Base-by-base conservation (phyloP, 2,113 vertebrate genomes). In the Nipponia nippon region DNA sequence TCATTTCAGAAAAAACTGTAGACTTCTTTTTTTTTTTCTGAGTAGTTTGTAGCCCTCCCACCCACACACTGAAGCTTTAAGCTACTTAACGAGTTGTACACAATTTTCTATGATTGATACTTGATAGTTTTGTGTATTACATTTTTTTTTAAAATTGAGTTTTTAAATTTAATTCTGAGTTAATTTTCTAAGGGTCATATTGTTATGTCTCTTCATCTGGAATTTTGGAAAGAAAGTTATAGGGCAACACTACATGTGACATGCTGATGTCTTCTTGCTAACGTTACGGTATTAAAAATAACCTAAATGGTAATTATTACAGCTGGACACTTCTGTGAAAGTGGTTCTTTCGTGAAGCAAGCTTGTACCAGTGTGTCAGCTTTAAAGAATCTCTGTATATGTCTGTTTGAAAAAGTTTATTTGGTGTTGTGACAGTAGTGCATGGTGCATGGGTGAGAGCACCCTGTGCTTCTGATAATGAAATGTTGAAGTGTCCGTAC, bases 401-500 rank as follows among this genome's bases (percentile, higher is more conserved):
- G 8, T 36, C 30, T 22, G 18, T 32, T 13, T 30, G 46, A 38
- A 32, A 5, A 11, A 38, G 53, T 14, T 86, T 27, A 1, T 59
- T 66, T 82, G 58, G 5, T 56, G n/a, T 3, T 38, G 17, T 16
- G 55, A 10, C 22, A 30, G 69, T 3, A 38, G 11, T 2, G 7
- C 4, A 6, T 1, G 44, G 13, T 34, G 38, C 38, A 38, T 38
- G 9, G 10, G 10, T n/a, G 50, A 29, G 42, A 81, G 36, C 50
- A 58, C 7, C 20, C 21, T 16, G 36, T 29, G 26, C 58, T 56
- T 34, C 71, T 40, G 65, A 1, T 2, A 66, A 53, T 3, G 23
- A 7, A 36, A 11, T 0, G 0, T 6, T 4, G 1, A 7, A 3
- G 15, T 13, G 22, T 53, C 34, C 2, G 0, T 44, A 2, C 7